A percentile compares a stretch with the other conserved stretches of the same genome.
phyloP scores from a whole-genome alignment of 1,140 invertebrate genomes.

The Sycophila sp. region DNA sequence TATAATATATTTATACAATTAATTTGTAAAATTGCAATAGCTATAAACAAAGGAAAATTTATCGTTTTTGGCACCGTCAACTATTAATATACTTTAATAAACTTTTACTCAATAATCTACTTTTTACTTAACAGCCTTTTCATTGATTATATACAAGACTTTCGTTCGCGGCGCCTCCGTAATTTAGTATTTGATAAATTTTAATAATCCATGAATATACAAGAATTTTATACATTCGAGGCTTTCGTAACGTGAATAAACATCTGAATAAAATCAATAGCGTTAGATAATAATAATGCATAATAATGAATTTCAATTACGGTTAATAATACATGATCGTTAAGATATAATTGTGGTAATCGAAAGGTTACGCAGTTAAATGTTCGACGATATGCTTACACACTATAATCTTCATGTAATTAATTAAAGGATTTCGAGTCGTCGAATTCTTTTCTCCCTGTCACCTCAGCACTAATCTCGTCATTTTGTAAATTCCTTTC shows the following conservation, averaged over 20 bases:
- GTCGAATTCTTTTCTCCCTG: too few species aligned
- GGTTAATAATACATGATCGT: not conserved
- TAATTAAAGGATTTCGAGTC: too few species aligned
- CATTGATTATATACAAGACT: not conserved
- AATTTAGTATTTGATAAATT: not conserved
- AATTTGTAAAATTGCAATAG: too few species aligned
- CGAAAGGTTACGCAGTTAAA: not conserved
- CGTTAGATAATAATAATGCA: conserved; percentile 1
- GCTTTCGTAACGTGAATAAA: conserved; percentile 47
- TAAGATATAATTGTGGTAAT: not conserved
- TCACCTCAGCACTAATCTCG: too few species aligned
- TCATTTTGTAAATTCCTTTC: not conserved
- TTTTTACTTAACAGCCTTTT: not conserved
- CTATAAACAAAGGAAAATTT: too few species aligned
- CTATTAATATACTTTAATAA: conserved; percentile 4
- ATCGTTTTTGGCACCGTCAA: conserved; percentile 18
- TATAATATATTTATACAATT: too few species aligned
- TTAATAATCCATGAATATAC: conserved; percentile 36
- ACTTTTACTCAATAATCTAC: not conserved
- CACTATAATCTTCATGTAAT: not conserved
- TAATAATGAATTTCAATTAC: not conserved
- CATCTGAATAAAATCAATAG: conserved; percentile 53
- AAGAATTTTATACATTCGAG: conserved; percentile 29
- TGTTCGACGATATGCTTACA: not conserved
- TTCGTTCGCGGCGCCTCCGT: not conserved